These are phyloP conservation scores for Trypoxylus dichotomus DNA, from an alignment of 1,140 invertebrate genomes.

Conservation along the genomic window DNA sequence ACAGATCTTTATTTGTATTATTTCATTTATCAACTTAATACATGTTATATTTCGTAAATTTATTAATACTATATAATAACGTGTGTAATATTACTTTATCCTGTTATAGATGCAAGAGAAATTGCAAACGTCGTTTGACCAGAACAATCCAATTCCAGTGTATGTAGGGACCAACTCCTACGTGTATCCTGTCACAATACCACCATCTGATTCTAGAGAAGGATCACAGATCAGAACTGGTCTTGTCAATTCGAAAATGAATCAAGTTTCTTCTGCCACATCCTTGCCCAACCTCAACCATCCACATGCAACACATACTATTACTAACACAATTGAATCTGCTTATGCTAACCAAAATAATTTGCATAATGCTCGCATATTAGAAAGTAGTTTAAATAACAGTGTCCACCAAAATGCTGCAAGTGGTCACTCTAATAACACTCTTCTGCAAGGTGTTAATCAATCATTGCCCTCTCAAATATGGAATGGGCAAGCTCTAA, in stretches of 20 bases:
- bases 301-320: conserved; percentile 28
- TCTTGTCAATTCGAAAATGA: conserved; percentile 39
- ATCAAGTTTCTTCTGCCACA: conserved; percentile 43
- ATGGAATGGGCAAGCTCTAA: conserved; percentile 62
- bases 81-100: background rate
- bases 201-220: conserved; percentile 1
- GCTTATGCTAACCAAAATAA: conserved; percentile 41
- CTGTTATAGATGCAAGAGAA: conserved; percentile 31
- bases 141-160: background rate
- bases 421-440: conserved; percentile 41
- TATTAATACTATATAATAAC: too few relatives aligned
- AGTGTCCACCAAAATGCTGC: conserved; percentile 33
- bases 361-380: conserved; percentile 40
- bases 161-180: background rate
- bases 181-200: conserved; percentile 2
- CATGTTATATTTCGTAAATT: too few relatives aligned
- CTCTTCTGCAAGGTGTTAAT: conserved; percentile 40
- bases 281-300: conserved; percentile 48
- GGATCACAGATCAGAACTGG: background rate
- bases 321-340: conserved; percentile 38
- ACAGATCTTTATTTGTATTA: too few relatives aligned
- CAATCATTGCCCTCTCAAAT: conserved; percentile 47
- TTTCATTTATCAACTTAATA: too few relatives aligned
- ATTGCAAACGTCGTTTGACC: background rate
- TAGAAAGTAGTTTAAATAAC: conserved; percentile 47